These are phyloP conservation scores for Ligdia adustata DNA, from an alignment of 2,888 invertebrate species.

Conservation along the genomic window DNA sequence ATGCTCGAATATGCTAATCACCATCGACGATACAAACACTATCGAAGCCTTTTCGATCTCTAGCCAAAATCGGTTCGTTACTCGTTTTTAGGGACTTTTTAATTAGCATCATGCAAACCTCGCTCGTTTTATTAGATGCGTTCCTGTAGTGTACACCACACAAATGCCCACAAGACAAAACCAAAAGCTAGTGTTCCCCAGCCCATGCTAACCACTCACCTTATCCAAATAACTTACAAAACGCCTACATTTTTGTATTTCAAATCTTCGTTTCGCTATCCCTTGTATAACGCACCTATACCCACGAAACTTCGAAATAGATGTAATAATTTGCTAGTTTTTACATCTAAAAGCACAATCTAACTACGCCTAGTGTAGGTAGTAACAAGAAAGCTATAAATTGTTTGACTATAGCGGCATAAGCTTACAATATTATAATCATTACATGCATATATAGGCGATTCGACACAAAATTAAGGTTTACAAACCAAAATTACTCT, in stretches of 20 bases:
- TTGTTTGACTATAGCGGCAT: conserved; percentile 45
- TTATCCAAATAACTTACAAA: conserved; percentile 28
- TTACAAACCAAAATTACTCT: too few species aligned
- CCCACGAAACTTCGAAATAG: conserved; percentile 23
- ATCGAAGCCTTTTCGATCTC: conserved; percentile 60
- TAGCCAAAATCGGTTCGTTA: conserved; percentile 50
- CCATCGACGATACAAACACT: conserved; percentile 64
- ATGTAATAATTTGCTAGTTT: conserved; percentile 22
- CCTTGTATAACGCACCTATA: conserved; percentile 26
- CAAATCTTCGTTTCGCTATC: conserved; percentile 15
- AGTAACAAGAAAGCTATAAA: conserved; percentile 38
- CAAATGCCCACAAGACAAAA: conserved; percentile 72
- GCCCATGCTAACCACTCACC: conserved; percentile 73
- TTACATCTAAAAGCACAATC: conserved; percentile 38
- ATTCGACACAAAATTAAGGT: conserved; percentile 43
- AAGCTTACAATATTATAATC: conserved; percentile 42
- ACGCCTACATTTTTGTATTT: neutral
- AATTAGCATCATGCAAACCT: conserved; percentile 59
- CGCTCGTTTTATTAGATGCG: conserved; percentile 35
- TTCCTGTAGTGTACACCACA: conserved; percentile 44
- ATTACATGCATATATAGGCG: conserved; percentile 51
- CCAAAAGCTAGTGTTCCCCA: conserved; percentile 77
- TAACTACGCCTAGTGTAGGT: conserved; percentile 34
- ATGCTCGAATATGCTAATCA: conserved; percentile 76
- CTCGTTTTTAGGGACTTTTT: conserved; percentile 57